Evolutionary conservation across 2,113 vertebrate genomes (phyloP).

Genomic region (Drymodes brunneopygia): DNA sequence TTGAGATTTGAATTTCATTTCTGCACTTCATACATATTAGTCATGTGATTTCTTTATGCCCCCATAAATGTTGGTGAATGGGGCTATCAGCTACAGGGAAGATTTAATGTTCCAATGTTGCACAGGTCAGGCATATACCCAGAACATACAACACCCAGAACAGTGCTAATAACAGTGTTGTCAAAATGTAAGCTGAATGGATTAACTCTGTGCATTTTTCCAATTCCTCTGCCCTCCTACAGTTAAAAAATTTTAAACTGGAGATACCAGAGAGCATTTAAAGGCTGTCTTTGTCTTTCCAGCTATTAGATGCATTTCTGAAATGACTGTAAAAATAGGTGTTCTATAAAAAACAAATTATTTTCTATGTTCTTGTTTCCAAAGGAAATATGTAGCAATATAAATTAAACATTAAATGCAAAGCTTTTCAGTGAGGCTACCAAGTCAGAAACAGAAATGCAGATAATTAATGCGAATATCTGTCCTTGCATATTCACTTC

Average conservation of each 20-base stretch:
- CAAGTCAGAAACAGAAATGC: neutral
- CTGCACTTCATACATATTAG: neutral
- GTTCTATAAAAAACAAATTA: neutral
- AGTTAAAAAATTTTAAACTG: neutral
- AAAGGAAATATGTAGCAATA: neutral
- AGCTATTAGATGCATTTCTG: neutral
- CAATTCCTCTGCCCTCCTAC: neutral
- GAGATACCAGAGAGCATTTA: neutral
- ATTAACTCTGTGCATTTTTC: neutral
- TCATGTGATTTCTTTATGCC: neutral
- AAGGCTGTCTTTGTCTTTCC: neutral
- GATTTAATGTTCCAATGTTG: neutral
- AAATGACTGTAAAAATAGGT: neutral
- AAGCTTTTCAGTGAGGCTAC: neutral
- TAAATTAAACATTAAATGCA: constrained; percentile 8
- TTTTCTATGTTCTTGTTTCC: neutral
- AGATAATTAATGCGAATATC: neutral
- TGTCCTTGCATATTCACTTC: neutral
- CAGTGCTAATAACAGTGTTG: neutral
- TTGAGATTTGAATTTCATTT: neutral
- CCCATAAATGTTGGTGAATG: neutral
- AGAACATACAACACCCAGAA: neutral
- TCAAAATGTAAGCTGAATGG: neutral
- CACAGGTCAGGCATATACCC: neutral
- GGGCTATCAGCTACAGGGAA: neutral